Percentiles rank a stretch among this genome's conserved stretches.
Evolutionary conservation across 2,113 vertebrate genomes (phyloP).

Genomic region (Motacilla tschutschensis): DNA sequence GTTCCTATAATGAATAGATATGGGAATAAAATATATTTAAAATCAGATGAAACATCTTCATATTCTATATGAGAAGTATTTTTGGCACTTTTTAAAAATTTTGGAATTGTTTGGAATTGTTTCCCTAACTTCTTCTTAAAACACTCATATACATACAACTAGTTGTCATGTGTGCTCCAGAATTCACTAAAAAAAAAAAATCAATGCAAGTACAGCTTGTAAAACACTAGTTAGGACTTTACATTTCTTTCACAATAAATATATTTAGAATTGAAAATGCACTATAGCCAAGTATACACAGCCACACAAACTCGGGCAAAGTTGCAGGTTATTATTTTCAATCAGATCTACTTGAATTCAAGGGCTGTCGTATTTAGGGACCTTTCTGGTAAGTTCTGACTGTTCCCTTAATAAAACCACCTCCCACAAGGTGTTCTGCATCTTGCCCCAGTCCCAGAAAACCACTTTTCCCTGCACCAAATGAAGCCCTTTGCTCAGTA

Average conservation of each 20-base stretch:
- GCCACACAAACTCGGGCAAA: background rate
- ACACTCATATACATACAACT: background rate
- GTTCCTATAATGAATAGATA: slow-evolving; percentile 20
- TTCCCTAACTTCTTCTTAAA: background rate
- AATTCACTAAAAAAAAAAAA: background rate
- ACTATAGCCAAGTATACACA: background rate
- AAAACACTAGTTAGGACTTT: background rate
- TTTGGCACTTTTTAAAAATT: background rate
- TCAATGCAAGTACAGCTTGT: background rate
- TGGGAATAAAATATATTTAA: background rate
- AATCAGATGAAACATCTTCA: background rate
- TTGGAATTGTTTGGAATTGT: background rate
- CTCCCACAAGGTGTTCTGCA: background rate
- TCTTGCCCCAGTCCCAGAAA: background rate
- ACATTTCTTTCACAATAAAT: background rate
- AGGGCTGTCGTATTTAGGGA: background rate
- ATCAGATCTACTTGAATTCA: background rate
- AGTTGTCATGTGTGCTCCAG: background rate
- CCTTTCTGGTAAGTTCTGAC: background rate
- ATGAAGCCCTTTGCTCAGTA: background rate
- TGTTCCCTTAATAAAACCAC: background rate
- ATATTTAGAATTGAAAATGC: background rate
- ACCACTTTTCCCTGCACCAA: background rate
- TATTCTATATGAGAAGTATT: background rate
- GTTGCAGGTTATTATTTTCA: background rate